Percentiles rank a stretch among this genome's conserved stretches.
phyloP scores from a whole-genome alignment of 2,797 vertebrate species.

The Harpagifer antarcticus region DNA sequence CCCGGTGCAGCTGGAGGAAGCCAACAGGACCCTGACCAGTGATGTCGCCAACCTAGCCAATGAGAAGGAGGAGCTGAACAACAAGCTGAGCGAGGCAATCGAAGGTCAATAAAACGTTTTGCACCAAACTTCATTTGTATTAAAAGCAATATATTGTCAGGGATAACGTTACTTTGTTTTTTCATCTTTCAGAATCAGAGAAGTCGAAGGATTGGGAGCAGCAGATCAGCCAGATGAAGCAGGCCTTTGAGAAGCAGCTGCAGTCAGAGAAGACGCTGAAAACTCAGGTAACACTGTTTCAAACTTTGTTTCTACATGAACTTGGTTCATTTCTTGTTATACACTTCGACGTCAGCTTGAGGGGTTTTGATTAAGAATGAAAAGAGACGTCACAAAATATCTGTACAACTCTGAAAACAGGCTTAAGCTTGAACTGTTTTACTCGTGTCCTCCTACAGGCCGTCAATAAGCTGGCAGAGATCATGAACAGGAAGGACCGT shows the following conservation, averaged over 20 bases:
- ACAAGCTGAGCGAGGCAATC: slow-evolving; percentile 89
- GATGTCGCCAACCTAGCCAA: slow-evolving; percentile 96
- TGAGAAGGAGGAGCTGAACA: slow-evolving; percentile 97
- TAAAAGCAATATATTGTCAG: background rate
- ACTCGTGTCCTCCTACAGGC: slow-evolving; percentile 81
- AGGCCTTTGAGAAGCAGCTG: slow-evolving; percentile 94
- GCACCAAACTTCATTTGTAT: background rate
- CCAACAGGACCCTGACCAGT: slow-evolving; percentile 94
- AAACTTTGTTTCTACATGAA: background rate
- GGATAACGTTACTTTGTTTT: background rate
- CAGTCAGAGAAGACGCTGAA: slow-evolving; percentile 95
- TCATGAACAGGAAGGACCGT: slow-evolving; percentile 96
- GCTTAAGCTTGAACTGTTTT: background rate
- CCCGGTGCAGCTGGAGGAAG: slow-evolving; percentile 91
- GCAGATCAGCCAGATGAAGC: slow-evolving; percentile 89
- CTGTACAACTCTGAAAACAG: background rate
- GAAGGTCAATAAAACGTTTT: slow-evolving; percentile 60
- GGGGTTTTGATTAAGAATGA: background rate
- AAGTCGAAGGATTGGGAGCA: slow-evolving; percentile 91
- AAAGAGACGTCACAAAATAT: background rate
- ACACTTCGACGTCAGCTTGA: background rate
- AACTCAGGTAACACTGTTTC: slow-evolving; percentile 88
- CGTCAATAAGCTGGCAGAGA: slow-evolving; percentile 98
- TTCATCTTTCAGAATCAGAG: slow-evolving; percentile 84
- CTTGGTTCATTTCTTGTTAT: background rate